Base-by-base conservation (phyloP, 2,797 vertebrate species). In the Cottoperca gobio region DNA sequence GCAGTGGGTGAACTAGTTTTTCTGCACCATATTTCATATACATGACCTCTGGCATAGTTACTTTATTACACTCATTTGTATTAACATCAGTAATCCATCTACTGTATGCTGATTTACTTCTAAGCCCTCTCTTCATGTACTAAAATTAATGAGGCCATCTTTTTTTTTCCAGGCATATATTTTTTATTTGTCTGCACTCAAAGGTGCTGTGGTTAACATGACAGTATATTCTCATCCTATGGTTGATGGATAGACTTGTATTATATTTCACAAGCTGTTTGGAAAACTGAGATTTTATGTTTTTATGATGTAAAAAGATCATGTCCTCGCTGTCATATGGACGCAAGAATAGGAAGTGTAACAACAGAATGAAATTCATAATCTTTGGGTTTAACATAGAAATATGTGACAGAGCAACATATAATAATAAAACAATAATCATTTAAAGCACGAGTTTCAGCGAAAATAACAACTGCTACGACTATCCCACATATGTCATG, bases 31-130 rank as follows among this genome's bases (percentile, higher is more conserved):
- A n/a, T n/a, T n/a, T n/a, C n/a, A n/a, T n/a, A n/a, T n/a, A n/a
- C n/a, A n/a, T n/a, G n/a, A n/a, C n/a, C n/a, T 76, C 23, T 64
- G 57, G 23, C 52, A 69, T 48, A 46, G 52, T 43, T 55, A 50
- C 43, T 17, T 37, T 17, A 53, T 49, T 24, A 45, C 19, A 37
- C 21, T 39, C 43, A 9, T 55, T 61, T 48, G 4, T 54, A 10
- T 61, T 48, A 16, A 61, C 50, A 60, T 28, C 40, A 50, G 16
- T 66, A 61, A 52, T 39, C 35, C 53, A 23, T 40, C 23, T 8
- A 19, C 39, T 26, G 40, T 33, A 16, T 31, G 10, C 14, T 65
- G 10, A 46, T 46, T 55, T 58, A 72, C 14, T 40, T 72, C n/a
- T 23, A 61, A 58, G 42, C 3, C 8, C 16, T 40, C 9, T 48